These are phyloP conservation scores for Hystrix brachyura DNA, from an alignment of 2,113 vertebrate species.

Conservation along the genomic window DNA sequence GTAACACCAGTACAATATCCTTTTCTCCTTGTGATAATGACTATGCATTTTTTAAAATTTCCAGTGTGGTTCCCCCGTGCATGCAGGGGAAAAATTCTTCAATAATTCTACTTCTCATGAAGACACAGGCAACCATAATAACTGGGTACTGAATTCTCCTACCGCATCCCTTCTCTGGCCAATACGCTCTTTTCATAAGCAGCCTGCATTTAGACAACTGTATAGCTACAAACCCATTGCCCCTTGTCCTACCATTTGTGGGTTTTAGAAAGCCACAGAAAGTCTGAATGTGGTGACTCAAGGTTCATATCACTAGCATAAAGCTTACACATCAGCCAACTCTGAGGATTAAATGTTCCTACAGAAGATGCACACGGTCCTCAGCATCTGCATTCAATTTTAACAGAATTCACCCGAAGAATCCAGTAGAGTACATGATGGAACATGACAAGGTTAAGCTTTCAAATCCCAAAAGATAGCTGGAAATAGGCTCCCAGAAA, in stretches of 20 bases:
- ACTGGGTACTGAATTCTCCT: accelerated
- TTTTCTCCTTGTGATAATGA: neutral
- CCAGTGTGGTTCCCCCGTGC: neutral
- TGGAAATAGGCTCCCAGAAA: neutral
- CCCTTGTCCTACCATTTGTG: neutral
- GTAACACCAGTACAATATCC: neutral
- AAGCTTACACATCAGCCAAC: neutral
- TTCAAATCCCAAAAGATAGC: neutral
- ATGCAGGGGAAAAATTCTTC: neutral
- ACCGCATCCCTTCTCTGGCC: neutral
- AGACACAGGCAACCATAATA: neutral
- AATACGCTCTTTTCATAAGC: neutral
- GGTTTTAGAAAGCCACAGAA: neutral
- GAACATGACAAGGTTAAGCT: neutral
- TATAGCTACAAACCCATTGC: neutral
- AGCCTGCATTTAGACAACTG: neutral
- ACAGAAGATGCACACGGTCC: neutral
- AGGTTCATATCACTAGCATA: neutral
- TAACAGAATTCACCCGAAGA: neutral
- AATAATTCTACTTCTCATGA: neutral
- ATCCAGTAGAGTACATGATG: neutral
- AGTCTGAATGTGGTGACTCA: neutral
- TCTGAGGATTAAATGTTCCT: neutral
- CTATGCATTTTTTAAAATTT: neutral
- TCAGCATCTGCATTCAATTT: neutral